These are phyloP conservation scores for Rotaria magnacalcarata DNA, from an alignment of 2,888 invertebrate species.

Conservation along the genomic window DNA sequence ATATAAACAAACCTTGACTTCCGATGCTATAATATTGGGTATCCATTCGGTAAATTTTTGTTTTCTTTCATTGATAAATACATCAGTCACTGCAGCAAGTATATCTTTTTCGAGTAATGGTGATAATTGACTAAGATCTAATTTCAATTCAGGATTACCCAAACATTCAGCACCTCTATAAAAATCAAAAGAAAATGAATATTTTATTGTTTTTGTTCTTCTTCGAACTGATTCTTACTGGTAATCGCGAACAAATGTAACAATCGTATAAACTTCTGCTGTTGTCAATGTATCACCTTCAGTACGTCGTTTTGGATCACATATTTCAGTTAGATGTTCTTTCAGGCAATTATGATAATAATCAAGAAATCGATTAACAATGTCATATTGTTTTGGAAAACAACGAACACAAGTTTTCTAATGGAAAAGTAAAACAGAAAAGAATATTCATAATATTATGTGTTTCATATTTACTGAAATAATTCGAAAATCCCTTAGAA, in stretches of 20 bases:
- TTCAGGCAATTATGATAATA: slow-evolving; percentile 84
- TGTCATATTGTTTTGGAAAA: slow-evolving; percentile 89
- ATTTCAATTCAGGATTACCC: slow-evolving; percentile 73
- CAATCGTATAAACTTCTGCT: background rate
- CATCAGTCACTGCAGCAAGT: background rate
- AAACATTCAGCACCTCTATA: slow-evolving; percentile 74
- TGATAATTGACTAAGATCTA: slow-evolving; percentile 66
- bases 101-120: slow-evolving; percentile 34
- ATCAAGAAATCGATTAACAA: slow-evolving; percentile 79
- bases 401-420: slow-evolving; percentile 68
- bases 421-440: too few relatives aligned
- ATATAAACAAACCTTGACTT: background rate
- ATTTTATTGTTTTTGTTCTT: background rate
- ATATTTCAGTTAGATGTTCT: slow-evolving; percentile 49
- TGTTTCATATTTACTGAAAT: slow-evolving; percentile 65
- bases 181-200: slow-evolving; percentile 55
- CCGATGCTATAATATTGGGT: background rate
- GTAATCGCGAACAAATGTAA: slow-evolving; percentile 19
- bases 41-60: slow-evolving; percentile 20
- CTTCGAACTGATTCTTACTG: background rate
- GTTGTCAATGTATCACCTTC: slow-evolving; percentile 31
- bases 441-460: too few relatives aligned
- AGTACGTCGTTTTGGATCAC: slow-evolving; percentile 27
- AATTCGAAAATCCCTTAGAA: slow-evolving; percentile 82
- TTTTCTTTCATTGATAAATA: slow-evolving; percentile 24